A percentile compares a stretch with the other conserved stretches of the same genome.
Evolutionary conservation across 2,113 vertebrate species (phyloP).

Genomic region (Tachysurus fulvidraco): DNA sequence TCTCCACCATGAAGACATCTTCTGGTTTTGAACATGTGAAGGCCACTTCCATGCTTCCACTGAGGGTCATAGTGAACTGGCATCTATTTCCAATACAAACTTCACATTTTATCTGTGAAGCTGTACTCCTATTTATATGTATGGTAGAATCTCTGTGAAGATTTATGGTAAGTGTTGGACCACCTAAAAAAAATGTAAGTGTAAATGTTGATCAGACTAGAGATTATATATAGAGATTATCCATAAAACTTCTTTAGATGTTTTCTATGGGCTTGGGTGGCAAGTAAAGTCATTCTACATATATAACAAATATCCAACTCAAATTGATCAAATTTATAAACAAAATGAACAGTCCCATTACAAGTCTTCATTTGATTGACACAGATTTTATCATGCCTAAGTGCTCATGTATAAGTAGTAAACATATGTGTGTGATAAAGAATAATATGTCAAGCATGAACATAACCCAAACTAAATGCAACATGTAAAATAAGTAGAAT

Average conservation of each 20-base stretch:
- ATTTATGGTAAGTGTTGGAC: constrained; percentile 41
- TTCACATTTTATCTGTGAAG: constrained; percentile 52
- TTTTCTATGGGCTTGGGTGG: neutral
- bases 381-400: neutral
- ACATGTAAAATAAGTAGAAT: neutral
- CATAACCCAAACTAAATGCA: neutral
- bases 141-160: constrained; percentile 52
- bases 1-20: constrained; percentile 62
- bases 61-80: constrained; percentile 25
- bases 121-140: constrained; percentile 49
- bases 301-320: neutral
- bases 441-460: neutral
- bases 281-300: neutral
- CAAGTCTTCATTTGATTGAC: neutral
- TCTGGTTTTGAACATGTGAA: constrained; percentile 64
- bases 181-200: constrained; percentile 47
- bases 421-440: neutral
- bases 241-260: neutral
- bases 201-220: neutral
- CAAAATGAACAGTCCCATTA: neutral
- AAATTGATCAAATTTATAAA: neutral
- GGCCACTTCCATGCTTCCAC: constrained; percentile 31
- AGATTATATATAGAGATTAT: neutral
- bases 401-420: neutral
- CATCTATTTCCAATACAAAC: constrained; percentile 57